Evolutionary conservation across 2,888 invertebrate genomes (phyloP).

Genomic region (Drosophila monieri): DNA sequence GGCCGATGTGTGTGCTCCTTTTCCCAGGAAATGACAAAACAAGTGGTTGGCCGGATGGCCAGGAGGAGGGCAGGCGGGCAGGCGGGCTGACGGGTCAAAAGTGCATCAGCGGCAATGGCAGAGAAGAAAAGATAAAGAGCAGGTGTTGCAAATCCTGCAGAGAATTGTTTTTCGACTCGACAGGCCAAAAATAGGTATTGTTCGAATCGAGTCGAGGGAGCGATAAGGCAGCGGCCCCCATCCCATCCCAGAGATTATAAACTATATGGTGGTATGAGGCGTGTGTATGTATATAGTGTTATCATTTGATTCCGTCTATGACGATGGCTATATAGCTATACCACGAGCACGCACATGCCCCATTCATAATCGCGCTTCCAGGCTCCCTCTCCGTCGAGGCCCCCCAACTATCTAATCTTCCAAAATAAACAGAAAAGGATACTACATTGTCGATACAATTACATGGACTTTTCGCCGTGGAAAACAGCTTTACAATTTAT

Average conservation of each 20-base stretch:
- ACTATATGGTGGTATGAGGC: constrained; percentile 19
- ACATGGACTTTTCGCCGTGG: neutral
- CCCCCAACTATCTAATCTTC: constrained; percentile 22
- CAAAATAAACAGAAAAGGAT: neutral
- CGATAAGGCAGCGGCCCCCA: constrained; percentile 52
- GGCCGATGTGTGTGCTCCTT: neutral
- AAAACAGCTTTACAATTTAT: constrained; percentile 17
- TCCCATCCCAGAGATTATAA: constrained; percentile 13
- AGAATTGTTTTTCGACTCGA: constrained; percentile 25
- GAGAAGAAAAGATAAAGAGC: constrained; percentile 11
- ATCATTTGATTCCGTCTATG: constrained; percentile 53
- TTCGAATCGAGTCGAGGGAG: constrained; percentile 44
- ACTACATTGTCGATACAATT: neutral
- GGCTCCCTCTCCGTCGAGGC: too few relatives aligned
- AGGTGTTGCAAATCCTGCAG: constrained; percentile 43
- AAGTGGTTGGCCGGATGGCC: constrained; percentile 32
- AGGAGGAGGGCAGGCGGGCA: constrained; percentile 28
- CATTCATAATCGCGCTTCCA: constrained; percentile 34
- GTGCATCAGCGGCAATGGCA: constrained; percentile 26
- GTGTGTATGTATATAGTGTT: constrained; percentile 57
- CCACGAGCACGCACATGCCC: constrained; percentile 61
- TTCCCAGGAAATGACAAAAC: constrained; percentile 25
- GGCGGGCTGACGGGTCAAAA: constrained; percentile 33
- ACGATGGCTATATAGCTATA: constrained; percentile 8
- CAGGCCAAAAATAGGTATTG: constrained; percentile 30